These are phyloP conservation scores for Entomobrya multifasciata DNA, from an alignment of 2,888 invertebrate species.

Conservation along the genomic window DNA sequence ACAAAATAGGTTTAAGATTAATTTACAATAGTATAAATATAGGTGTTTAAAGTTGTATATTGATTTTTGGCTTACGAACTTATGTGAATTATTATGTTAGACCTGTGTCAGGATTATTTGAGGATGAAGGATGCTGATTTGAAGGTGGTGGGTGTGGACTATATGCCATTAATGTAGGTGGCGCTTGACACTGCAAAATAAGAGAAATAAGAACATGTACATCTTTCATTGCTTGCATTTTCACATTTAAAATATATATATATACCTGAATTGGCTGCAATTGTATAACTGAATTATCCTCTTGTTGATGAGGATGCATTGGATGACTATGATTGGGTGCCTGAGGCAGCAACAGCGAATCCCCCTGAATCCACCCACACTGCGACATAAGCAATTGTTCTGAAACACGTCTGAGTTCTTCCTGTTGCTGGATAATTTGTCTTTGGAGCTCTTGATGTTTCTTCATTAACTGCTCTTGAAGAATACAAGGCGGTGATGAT, in stretches of 20 bases:
- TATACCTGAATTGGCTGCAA: conserved; percentile 55
- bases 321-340: conserved; percentile 46
- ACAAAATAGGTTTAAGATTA: too few species aligned
- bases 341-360: conserved; percentile 59
- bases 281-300: conserved; percentile 50
- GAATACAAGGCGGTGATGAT: conserved; percentile 81
- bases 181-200: conserved; percentile 34
- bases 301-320: conserved; percentile 31
- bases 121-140: conserved; percentile 18
- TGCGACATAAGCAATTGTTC: conserved; percentile 91
- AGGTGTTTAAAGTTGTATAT: not conserved
- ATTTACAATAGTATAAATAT: too few species aligned
- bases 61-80: not conserved
- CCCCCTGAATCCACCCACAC: conserved; percentile 85
- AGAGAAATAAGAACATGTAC: not conserved
- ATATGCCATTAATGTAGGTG: conserved; percentile 45
- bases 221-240: not conserved
- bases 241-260: not conserved
- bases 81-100: conserved; percentile 1
- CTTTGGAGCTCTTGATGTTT: conserved; percentile 93
- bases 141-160: conserved; percentile 44
- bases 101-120: conserved; percentile 47
- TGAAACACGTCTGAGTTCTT: conserved; percentile 91
- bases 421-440: conserved; percentile 91
- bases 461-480: conserved; percentile 88